Conservation (phyloP, 2,113 vertebrate genomes). For the Diadophis punctatus region DNA sequence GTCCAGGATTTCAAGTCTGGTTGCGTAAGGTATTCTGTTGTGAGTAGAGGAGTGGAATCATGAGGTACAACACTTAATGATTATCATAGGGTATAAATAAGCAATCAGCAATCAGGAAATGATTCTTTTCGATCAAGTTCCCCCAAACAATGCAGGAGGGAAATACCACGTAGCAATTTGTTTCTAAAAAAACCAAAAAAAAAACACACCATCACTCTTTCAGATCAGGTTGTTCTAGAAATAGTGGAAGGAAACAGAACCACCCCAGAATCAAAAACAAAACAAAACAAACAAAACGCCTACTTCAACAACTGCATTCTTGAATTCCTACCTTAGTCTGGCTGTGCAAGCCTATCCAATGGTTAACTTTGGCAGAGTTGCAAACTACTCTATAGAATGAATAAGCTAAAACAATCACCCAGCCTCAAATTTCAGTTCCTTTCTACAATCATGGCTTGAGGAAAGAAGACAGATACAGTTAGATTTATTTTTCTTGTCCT, state of each 20-base stretch:
- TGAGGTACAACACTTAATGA: no score
- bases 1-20: no score
- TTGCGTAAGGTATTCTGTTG: no score
- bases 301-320: conserved; percentile 15
- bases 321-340: conserved; percentile 51
- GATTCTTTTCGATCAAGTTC: conserved; percentile 33
- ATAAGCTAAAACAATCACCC: background rate
- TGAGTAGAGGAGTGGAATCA: no score
- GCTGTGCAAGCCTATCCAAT: conserved; percentile 30
- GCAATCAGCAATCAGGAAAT: no score
- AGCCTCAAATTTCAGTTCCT: background rate
- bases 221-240: conserved; percentile 36
- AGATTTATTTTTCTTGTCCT: background rate
- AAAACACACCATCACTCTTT: conserved; percentile 4
- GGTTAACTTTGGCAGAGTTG: background rate
- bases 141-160: conserved; percentile 40
- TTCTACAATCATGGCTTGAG: background rate
- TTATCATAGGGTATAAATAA: no score
- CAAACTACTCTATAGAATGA: background rate
- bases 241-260: conserved; percentile 38
- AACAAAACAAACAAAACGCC: conserved; percentile 42
- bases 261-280: conserved; percentile 39
- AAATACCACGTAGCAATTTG: conserved; percentile 17
- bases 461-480: background rate
- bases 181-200: background rate